These are phyloP conservation scores for Phania funesta DNA, from an alignment of 2,888 invertebrate species.

Conservation along the genomic window DNA sequence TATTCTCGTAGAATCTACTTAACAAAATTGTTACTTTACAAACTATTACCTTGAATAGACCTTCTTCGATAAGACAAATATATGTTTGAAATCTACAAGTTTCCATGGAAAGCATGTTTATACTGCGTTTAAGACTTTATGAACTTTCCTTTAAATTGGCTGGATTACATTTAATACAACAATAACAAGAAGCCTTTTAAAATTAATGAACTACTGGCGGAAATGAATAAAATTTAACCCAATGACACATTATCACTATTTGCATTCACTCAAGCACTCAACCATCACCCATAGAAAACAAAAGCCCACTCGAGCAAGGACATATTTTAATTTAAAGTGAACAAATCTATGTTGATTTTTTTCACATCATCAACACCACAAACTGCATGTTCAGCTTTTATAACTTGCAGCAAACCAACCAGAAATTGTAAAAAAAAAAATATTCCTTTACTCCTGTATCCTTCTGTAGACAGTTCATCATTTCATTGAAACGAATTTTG, in stretches of 20 bases:
- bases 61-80: no score
- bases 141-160: no score
- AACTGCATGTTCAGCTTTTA: background rate
- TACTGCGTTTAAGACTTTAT: no score
- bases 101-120: no score
- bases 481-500: conserved; percentile 4
- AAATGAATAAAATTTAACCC: conserved; percentile 49
- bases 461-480: conserved; percentile 27
- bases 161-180: no score
- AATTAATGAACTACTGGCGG: background rate
- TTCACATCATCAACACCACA: conserved; percentile 29
- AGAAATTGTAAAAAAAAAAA: conserved; percentile 14
- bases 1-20: no score
- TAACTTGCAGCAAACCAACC: background rate
- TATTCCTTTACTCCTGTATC: background rate
- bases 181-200: background rate
- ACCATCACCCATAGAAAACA: conserved; percentile 14
- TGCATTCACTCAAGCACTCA: conserved; percentile 16
- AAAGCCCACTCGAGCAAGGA: conserved; percentile 52
- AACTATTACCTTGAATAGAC: no score
- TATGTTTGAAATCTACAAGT: no score
- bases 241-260: conserved; percentile 50
- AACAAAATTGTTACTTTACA: no score
- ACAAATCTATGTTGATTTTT: background rate
- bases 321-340: conserved; percentile 21